These are phyloP conservation scores for Oxyura jamaicensis DNA, from an alignment of 2,113 vertebrate genomes.

Conservation along the genomic window DNA sequence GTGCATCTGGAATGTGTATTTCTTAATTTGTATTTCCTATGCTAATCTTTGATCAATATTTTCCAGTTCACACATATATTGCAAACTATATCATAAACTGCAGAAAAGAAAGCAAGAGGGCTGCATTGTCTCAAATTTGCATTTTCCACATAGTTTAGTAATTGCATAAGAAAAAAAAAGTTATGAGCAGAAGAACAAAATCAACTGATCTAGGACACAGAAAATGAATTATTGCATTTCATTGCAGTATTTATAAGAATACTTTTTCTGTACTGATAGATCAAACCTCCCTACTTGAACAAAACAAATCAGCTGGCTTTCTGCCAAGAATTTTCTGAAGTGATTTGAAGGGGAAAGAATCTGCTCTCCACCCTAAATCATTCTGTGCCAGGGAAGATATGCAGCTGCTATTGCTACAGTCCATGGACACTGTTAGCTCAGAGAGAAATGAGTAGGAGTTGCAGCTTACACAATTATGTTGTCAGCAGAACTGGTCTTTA, in stretches of 20 bases:
- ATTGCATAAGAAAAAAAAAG: not conserved
- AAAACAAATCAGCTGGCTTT: slow-evolving; percentile 43
- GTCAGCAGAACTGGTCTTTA: slow-evolving; percentile 18
- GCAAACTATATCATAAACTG: not conserved
- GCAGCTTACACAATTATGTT: not conserved
- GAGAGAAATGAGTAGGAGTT: not conserved
- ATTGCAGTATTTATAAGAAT: not conserved
- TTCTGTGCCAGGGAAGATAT: slow-evolving; percentile 56
- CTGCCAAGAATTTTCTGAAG: slow-evolving; percentile 51
- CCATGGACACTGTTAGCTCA: slow-evolving; percentile 7
- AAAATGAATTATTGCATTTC: not conserved
- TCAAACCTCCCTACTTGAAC: not conserved
- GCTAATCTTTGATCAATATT: not conserved
- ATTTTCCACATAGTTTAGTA: not conserved
- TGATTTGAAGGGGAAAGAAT: slow-evolving; percentile 64
- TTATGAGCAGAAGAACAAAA: not conserved
- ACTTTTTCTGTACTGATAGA: slow-evolving; percentile 27
- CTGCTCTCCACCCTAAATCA: slow-evolving; percentile 53
- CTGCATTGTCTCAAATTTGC: not conserved
- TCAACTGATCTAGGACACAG: not conserved
- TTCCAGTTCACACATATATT: not conserved
- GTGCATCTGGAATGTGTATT: not conserved
- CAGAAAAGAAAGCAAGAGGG: not conserved
- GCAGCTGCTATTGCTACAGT: slow-evolving; percentile 55
- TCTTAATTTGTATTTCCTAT: not conserved